These are phyloP conservation scores for Marmota monax DNA, from an alignment of 2,113 vertebrate genomes.

Conservation along the genomic window DNA sequence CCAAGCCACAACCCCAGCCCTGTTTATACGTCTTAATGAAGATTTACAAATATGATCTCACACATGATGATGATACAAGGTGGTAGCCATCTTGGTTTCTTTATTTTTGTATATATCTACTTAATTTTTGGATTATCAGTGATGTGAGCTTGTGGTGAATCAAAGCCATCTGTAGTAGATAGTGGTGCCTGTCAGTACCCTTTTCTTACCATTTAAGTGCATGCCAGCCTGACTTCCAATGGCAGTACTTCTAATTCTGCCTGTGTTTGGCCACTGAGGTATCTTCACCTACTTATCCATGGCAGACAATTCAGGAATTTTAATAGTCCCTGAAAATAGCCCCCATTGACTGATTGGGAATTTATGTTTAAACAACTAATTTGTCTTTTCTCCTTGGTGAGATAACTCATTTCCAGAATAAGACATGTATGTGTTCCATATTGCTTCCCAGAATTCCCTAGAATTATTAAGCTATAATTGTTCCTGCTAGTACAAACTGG, in stretches of 20 bases:
- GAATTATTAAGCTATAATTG: background rate
- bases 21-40: background rate
- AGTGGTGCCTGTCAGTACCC: background rate
- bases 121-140: conserved; percentile 31
- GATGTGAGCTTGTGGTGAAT: background rate
- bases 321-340: background rate
- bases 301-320: background rate
- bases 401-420: background rate
- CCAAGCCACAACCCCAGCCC: too few relatives aligned
- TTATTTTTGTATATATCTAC: background rate
- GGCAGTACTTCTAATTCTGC: background rate
- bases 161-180: background rate
- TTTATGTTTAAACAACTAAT: background rate
- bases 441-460: background rate
- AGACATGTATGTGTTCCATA: background rate
- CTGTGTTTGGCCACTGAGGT: background rate
- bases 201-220: background rate
- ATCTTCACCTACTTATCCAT: background rate
- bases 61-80: background rate
- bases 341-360: background rate
- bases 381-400: background rate
- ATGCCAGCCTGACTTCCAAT: background rate
- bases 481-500: background rate
- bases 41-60: conserved; percentile 10
- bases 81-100: background rate